Base-by-base conservation (phyloP, 1,140 invertebrate species). In the Hylaeus anthracinus region DNA sequence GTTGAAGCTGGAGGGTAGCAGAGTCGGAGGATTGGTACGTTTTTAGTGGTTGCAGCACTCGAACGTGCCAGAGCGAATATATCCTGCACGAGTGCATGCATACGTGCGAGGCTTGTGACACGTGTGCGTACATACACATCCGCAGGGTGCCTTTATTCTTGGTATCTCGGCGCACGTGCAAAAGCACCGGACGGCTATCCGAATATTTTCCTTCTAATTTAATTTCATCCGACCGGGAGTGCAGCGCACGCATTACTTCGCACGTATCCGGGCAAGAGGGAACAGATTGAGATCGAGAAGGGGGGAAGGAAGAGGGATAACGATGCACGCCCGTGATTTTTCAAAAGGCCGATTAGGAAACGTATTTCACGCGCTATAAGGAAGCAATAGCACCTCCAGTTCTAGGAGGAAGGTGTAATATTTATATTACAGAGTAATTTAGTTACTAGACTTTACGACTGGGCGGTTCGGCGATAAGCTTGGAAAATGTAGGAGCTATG, bases 121-220 rank as follows among this genome's bases (percentile, higher is more conserved):
- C 14, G 5, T 12, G 15, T 2, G 43, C 14, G 37, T 10, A 5
- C 15, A n/a, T 8, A 26, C 58, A 10, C 55, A 9, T 10, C 51
- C 51, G 4, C 51, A 45, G 51, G 51, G 51, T 51, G 39, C 69
- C 75, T 85, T 82, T 82, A 82, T 83, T 86, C 83, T 83, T 82
- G 83, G 83, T 73, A 77, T 72, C 76, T 73, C 78, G 83, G 41
- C 39, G 71, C 71, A 75, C 78, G 74, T 81, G 70, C 78, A 87
- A 88, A 86, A 82, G 84, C 81, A 55, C 53, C 69, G 70, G 79
- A 70, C 86, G 71, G 64, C 80, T 82, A 85, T 72, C 56, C 84
- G 84, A 85, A 86, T 86, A 88, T 86, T 89, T 88, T 87, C 84
- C 85, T 79, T 79, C 73, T 84, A 88, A 88, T 83, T 86, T 88